Evolutionary conservation across 1,140 invertebrate genomes (phyloP).

Genomic region (Argopecten irradians): DNA sequence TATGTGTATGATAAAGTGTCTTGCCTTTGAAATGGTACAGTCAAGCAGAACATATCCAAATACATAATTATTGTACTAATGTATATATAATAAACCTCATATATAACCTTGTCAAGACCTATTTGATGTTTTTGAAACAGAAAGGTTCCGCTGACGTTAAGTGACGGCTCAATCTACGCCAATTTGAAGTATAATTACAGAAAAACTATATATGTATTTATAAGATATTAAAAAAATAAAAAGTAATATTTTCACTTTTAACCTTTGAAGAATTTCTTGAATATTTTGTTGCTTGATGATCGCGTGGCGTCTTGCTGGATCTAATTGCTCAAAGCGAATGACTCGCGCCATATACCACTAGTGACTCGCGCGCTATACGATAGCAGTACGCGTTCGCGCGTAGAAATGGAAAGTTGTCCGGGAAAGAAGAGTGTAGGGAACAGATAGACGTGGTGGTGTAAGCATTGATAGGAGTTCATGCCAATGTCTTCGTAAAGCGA

Average conservation of each 20-base stretch:
- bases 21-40: not conserved
- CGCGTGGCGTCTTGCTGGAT: not conserved
- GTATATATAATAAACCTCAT: not conserved
- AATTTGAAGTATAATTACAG: not conserved
- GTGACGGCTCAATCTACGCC: not conserved
- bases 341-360: not conserved
- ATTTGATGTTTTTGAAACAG: constrained; percentile 18
- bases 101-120: not conserved
- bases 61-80: not conserved
- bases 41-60: not conserved
- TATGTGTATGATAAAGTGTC: not conserved
- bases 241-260: constrained; percentile 6
- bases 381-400: not conserved
- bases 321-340: not conserved
- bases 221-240: not conserved
- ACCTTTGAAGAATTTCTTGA: constrained; percentile 2
- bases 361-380: not conserved
- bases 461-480: too few relatives aligned
- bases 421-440: not conserved
- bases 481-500: too few relatives aligned
- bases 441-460: too few relatives aligned
- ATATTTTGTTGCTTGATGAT: not conserved
- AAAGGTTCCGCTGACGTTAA: not conserved
- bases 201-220: not conserved
- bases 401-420: not conserved